A percentile compares a stretch with the other conserved stretches of the same genome.
Conservation (phyloP, 2,888 invertebrate genomes). For the Heliconius cydno region DNA sequence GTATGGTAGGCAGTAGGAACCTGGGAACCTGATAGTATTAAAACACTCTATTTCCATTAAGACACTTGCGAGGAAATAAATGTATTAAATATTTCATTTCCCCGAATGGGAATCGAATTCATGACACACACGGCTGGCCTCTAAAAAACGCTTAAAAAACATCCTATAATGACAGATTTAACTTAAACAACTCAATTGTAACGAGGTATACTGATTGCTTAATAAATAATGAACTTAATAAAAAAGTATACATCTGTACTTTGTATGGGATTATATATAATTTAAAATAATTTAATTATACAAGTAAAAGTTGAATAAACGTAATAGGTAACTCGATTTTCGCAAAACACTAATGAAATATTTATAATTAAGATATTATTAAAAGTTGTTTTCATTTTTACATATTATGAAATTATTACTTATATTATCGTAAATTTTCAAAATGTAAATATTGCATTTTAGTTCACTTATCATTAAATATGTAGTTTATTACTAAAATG, state of each 20-base stretch:
- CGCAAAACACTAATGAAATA: conserved; percentile 7
- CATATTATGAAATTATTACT: conserved; percentile 1
- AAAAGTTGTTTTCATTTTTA: not conserved
- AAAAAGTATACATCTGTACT: conserved; percentile 24
- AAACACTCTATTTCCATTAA: too few relatives aligned
- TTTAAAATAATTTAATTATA: conserved; percentile 38
- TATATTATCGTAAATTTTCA: not conserved
- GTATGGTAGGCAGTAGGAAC: too few relatives aligned
- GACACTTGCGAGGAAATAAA: not conserved
- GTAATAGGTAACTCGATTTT: conserved; percentile 3
- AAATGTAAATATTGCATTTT: not conserved
- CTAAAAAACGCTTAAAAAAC: conserved; percentile 28
- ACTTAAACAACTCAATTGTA: conserved; percentile 42
- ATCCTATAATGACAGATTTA: conserved; percentile 33
- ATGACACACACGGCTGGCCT: not conserved
- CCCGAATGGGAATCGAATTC: not conserved
- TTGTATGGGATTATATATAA: conserved; percentile 1
- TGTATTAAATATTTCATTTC: not conserved
- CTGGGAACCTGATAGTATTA: too few relatives aligned
- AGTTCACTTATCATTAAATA: conserved; percentile 1
- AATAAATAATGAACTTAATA: conserved; percentile 38
- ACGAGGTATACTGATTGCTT: conserved; percentile 32
- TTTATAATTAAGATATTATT: conserved; percentile 12
- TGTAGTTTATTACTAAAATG: conserved; percentile 9
- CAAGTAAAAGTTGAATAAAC: conserved; percentile 24